Percentiles rank a stretch among this genome's conserved stretches.
phyloP scores from a whole-genome alignment of 2,888 invertebrate genomes.

The Aleiodes alternator region DNA sequence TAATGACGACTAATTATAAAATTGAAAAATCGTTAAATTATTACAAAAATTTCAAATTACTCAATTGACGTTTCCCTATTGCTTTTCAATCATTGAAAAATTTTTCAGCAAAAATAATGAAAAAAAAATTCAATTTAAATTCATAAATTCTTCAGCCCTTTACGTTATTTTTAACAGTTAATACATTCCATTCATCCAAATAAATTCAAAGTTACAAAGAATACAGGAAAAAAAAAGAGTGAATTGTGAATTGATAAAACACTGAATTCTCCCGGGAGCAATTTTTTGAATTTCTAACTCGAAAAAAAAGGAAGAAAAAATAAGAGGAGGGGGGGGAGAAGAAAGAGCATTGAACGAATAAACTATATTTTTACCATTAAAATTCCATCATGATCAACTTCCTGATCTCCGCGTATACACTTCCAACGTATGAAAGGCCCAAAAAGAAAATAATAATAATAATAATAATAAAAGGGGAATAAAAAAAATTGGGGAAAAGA shows the following conservation, averaged over 20 bases:
- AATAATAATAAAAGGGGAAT: background rate
- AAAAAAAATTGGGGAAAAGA: constrained; percentile 33
- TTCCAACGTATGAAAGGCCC: constrained; percentile 37
- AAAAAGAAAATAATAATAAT: constrained; percentile 41
- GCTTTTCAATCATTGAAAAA: no score
- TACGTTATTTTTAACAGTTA: background rate
- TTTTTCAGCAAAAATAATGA: no score
- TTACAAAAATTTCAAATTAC: no score
- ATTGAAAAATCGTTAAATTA: no score
- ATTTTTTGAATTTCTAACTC: constrained; percentile 56
- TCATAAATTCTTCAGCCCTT: no score
- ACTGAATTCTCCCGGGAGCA: constrained; percentile 57
- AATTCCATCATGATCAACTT: constrained; percentile 69
- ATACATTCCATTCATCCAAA: constrained; percentile 6
- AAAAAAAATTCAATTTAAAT: no score
- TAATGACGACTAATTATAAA: no score
- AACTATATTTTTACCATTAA: constrained; percentile 59
- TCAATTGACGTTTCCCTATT: no score
- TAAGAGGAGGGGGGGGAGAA: constrained; percentile 4
- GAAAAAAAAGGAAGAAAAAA: constrained; percentile 60
- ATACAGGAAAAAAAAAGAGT: background rate
- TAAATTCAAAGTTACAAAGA: constrained; percentile 13
- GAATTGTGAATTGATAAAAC: constrained; percentile 8
- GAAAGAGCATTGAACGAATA: no score
- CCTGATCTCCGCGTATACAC: constrained; percentile 37